phyloP scores from a whole-genome alignment of 2,113 vertebrate species.

The Plecturocebus donacophilus region DNA sequence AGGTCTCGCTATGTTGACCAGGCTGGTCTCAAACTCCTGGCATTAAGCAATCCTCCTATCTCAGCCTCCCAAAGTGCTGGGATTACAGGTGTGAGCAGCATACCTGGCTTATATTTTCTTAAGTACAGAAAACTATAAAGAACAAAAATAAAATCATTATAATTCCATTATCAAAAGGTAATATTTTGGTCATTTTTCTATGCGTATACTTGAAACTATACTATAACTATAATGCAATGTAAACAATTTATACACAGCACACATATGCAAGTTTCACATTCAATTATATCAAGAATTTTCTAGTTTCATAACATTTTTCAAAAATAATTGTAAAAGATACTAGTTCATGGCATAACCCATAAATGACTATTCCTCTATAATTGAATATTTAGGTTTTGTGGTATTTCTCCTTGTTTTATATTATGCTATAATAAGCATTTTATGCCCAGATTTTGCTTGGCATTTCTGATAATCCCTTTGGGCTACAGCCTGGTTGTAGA shows the following conservation, averaged over 20 bases:
- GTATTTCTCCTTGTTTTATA: neutral
- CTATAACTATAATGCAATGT: neutral
- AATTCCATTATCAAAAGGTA: constrained; percentile 32
- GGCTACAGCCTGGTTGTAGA: neutral
- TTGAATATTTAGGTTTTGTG: neutral
- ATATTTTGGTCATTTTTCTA: constrained; percentile 30
- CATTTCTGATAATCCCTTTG: neutral
- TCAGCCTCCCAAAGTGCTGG: neutral
- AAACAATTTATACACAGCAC: neutral
- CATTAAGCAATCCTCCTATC: neutral
- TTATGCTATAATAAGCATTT: neutral
- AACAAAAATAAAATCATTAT: constrained; percentile 15
- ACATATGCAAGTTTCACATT: neutral
- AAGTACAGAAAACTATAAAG: constrained; percentile 28
- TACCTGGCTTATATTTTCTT: neutral
- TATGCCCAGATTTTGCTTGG: neutral
- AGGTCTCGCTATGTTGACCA: neutral
- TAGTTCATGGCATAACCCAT: neutral
- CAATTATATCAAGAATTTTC: neutral
- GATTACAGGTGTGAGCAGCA: neutral
- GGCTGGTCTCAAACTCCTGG: neutral
- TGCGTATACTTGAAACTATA: neutral
- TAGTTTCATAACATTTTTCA: constrained; percentile 39
- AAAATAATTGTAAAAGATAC: constrained; percentile 4
- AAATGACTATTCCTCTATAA: neutral